A percentile compares a stretch with the other conserved stretches of the same genome.
phyloP scores from a whole-genome alignment of 2,888 invertebrate genomes.

The Drosophila rubida region DNA sequence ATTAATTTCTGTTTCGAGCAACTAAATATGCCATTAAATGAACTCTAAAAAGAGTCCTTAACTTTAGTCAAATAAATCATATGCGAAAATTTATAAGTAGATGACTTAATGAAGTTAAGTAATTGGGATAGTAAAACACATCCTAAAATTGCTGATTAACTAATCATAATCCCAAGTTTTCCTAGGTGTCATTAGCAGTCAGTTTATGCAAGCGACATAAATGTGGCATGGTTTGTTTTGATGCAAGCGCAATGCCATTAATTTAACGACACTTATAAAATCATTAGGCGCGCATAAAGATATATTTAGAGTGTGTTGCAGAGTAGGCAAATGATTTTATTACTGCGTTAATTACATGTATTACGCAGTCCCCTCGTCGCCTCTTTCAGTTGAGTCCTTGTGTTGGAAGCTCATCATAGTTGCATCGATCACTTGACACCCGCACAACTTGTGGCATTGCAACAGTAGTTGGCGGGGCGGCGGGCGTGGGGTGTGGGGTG shows the following conservation, averaged over 20 bases:
- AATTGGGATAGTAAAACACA: too few relatives aligned
- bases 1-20: too few relatives aligned
- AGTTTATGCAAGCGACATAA: not conserved
- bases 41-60: too few relatives aligned
- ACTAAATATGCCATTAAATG: too few relatives aligned
- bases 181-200: not conserved
- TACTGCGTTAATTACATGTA: constrained; percentile 58
- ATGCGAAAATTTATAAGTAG: too few relatives aligned
- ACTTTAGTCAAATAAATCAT: too few relatives aligned
- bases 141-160: too few relatives aligned
- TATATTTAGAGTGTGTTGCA: constrained; percentile 31
- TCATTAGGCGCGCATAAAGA: constrained; percentile 57
- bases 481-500: constrained; percentile 5
- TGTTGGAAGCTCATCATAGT: constrained; percentile 16
- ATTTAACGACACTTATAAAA: constrained; percentile 66
- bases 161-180: too few relatives aligned
- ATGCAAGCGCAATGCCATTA: constrained; percentile 51
- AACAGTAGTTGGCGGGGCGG: not conserved
- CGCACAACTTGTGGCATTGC: constrained; percentile 52
- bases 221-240: not conserved
- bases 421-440: constrained; percentile 75
- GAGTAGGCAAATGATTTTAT: constrained; percentile 53
- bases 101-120: too few relatives aligned
- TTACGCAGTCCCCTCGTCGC: constrained; percentile 34
- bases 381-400: constrained; percentile 10